Conservation (phyloP, 53 echinoderm and acorn worm genomes). For the Hippasteria phrygiana region DNA sequence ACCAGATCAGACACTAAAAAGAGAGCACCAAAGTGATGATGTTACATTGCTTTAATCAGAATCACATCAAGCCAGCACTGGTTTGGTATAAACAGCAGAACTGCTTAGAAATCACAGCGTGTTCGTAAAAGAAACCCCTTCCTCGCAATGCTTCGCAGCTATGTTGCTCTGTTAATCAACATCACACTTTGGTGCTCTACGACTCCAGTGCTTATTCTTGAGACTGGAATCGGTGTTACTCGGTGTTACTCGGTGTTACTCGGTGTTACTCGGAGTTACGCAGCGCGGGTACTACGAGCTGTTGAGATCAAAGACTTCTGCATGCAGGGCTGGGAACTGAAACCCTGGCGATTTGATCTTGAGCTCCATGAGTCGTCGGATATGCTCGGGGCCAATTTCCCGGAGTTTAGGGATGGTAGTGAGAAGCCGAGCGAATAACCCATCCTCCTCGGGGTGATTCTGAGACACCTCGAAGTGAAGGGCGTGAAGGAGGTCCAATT, state of each 20-base stretch:
- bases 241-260: no score
- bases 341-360: constrained; percentile 89
- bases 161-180: not conserved
- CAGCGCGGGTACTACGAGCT: constrained; percentile 7
- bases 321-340: constrained; percentile 91
- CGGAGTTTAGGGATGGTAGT: constrained; percentile 98
- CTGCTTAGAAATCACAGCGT: no score
- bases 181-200: not conserved
- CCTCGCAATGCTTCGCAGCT: not conserved
- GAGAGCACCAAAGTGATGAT: no score
- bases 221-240: no score
- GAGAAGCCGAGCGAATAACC: constrained; percentile 85
- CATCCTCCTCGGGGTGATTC: constrained; percentile 90
- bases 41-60: no score
- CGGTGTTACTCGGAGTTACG: not conserved
- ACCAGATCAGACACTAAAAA: no score
- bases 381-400: constrained; percentile 97
- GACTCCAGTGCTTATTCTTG: no score
- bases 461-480: constrained; percentile 84
- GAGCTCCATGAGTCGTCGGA: constrained; percentile 92
- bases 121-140: no score
- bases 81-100: no score
- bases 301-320: constrained; percentile 95
- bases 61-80: no score
- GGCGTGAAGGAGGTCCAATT: constrained; percentile 87